These are phyloP conservation scores for Puntigrus tetrazona DNA, from an alignment of 2,113 vertebrate species.

Conservation along the genomic window DNA sequence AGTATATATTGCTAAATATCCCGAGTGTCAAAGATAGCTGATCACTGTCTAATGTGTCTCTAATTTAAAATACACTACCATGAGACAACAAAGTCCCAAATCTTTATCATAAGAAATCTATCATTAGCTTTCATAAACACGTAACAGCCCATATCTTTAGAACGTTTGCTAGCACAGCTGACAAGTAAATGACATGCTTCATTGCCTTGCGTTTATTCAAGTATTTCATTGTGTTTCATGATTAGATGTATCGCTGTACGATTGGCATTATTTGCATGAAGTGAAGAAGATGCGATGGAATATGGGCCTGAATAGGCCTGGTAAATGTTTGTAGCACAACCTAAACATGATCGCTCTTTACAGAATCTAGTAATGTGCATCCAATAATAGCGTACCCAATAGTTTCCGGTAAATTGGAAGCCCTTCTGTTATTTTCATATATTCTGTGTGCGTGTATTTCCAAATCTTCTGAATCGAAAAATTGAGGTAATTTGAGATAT, in stretches of 20 bases:
- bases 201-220: neutral
- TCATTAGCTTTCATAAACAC: neutral
- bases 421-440: neutral
- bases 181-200: neutral
- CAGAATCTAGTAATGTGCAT: too few species aligned
- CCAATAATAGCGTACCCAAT: too few species aligned
- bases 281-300: neutral
- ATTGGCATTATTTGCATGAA: neutral
- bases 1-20: neutral
- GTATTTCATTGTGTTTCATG: neutral
- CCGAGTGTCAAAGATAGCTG: neutral
- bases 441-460: too few species aligned
- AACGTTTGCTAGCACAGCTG: neutral
- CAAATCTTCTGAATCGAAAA: neutral
- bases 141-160: neutral
- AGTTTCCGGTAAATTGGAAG: neutral
- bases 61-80: neutral
- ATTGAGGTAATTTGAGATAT: too few species aligned
- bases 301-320: neutral
- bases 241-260: neutral
- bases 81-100: neutral
- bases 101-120: neutral
- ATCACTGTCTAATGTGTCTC: neutral
- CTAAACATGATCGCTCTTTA: neutral
- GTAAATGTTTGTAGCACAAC: neutral